Conservation (phyloP, 2,797 vertebrate genomes). For the Poliocrania exsul region DNA sequence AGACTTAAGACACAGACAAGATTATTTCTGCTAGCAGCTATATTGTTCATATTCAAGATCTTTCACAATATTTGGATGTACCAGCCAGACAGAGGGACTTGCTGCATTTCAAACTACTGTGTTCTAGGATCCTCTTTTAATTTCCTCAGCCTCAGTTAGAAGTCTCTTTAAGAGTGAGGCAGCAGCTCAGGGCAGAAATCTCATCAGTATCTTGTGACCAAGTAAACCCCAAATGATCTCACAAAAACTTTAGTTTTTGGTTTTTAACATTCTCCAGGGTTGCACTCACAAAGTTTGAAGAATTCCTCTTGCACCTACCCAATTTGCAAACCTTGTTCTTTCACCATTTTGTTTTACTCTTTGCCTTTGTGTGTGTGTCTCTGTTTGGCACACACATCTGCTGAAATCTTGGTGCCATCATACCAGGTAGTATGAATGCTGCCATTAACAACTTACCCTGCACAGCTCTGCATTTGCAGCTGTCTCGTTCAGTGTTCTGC, state of each 20-base stretch:
- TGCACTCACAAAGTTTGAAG: background rate
- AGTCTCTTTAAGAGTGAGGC: background rate
- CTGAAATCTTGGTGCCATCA: background rate
- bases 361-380: background rate
- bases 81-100: background rate
- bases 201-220: background rate
- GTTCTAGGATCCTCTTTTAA: background rate
- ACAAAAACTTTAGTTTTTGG: background rate
- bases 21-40: background rate
- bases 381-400: background rate
- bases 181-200: background rate
- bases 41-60: background rate
- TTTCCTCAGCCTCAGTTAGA: background rate
- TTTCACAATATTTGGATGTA: background rate
- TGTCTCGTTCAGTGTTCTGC: fast-evolving
- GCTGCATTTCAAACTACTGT: background rate
- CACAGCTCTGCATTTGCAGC: background rate
- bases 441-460: background rate
- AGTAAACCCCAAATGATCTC: background rate
- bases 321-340: background rate
- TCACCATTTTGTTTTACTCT: background rate
- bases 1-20: background rate
- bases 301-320: background rate
- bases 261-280: background rate
- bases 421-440: background rate